A percentile compares a stretch with the other conserved stretches of the same genome.
These are phyloP conservation scores for Drosophila formosana DNA, from an alignment of 2,888 invertebrate species.

Conservation along the genomic window DNA sequence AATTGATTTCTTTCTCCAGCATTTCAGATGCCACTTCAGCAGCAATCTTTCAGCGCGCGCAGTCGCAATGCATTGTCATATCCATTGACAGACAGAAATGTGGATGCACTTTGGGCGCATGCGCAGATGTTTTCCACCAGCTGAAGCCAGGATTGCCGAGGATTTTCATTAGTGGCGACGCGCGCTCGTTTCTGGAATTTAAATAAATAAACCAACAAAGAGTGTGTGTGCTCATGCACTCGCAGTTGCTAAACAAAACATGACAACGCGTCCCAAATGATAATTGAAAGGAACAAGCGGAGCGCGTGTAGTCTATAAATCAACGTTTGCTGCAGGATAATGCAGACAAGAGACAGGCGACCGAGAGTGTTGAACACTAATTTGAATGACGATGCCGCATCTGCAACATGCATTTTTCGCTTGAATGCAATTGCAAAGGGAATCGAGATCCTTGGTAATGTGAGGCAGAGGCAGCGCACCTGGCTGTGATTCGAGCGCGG, in stretches of 20 bases:
- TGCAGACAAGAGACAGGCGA: slow-evolving; percentile 40
- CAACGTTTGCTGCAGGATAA: slow-evolving; percentile 68
- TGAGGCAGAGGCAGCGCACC: slow-evolving; percentile 49
- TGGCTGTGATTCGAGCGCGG: slow-evolving; percentile 62
- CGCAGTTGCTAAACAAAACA: slow-evolving; percentile 46
- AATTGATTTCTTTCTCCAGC: slow-evolving; percentile 30
- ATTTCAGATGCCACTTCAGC: slow-evolving; percentile 17
- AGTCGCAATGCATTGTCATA: slow-evolving; percentile 31
- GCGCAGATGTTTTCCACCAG: slow-evolving; percentile 67
- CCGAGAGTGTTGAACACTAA: slow-evolving; percentile 68
- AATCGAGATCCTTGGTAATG: slow-evolving; percentile 47
- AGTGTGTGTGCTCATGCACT: slow-evolving; percentile 17
- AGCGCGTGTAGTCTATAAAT: slow-evolving; percentile 64
- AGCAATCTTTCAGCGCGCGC: slow-evolving; percentile 31
- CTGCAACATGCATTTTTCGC: slow-evolving; percentile 60
- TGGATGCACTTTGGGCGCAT: slow-evolving; percentile 54
- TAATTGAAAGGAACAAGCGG: slow-evolving; percentile 52
- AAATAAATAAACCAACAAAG: slow-evolving; percentile 64
- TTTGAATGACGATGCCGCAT: slow-evolving; percentile 66
- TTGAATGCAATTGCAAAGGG: slow-evolving; percentile 65
- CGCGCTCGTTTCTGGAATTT: slow-evolving; percentile 50
- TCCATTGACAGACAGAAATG: slow-evolving; percentile 29
- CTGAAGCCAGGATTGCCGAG: slow-evolving; percentile 52
- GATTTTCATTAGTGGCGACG: slow-evolving; percentile 66
- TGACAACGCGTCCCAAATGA: slow-evolving; percentile 47